Percentiles rank a stretch among this genome's conserved stretches.
These are phyloP conservation scores for Caenorhabditis sp. DNA, from an alignment of 2,888 invertebrate genomes.

Conservation along the genomic window DNA sequence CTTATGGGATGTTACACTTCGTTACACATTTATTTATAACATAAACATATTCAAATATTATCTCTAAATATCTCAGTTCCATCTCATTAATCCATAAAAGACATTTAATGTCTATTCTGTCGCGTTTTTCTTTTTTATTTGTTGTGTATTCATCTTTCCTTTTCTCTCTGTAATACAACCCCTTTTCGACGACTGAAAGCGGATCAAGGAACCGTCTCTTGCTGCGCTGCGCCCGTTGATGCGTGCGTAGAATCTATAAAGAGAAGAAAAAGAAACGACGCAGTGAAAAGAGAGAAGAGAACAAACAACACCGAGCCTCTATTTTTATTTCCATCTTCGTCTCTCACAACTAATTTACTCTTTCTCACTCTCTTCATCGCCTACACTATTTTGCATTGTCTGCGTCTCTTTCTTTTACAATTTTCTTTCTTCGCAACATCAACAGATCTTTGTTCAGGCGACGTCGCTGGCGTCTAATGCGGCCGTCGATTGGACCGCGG, in stretches of 20 bases:
- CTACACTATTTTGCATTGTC: not conserved
- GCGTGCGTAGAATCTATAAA: conserved; percentile 1
- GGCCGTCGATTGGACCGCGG: not conserved
- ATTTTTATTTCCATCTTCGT: not conserved
- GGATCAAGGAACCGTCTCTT: not conserved
- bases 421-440: not conserved
- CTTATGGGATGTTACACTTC: not conserved
- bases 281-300: not conserved
- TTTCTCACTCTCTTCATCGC: not conserved
- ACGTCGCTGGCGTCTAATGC: not conserved
- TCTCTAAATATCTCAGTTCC: not conserved
- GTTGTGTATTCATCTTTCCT: not conserved
- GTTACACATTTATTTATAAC: too few relatives aligned
- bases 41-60: not conserved
- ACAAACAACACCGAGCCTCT: not conserved
- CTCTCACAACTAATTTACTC: not conserved
- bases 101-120: not conserved
- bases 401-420: not conserved
- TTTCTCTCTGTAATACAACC: not conserved
- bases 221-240: not conserved
- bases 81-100: conserved; percentile 1
- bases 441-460: not conserved
- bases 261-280: not conserved
- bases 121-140: not conserved
- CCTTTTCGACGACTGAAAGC: not conserved